Percentiles rank a stretch among this genome's conserved stretches.
phyloP scores from a whole-genome alignment of 2,113 vertebrate species.

The Sinocyclocheilus grahami region DNA sequence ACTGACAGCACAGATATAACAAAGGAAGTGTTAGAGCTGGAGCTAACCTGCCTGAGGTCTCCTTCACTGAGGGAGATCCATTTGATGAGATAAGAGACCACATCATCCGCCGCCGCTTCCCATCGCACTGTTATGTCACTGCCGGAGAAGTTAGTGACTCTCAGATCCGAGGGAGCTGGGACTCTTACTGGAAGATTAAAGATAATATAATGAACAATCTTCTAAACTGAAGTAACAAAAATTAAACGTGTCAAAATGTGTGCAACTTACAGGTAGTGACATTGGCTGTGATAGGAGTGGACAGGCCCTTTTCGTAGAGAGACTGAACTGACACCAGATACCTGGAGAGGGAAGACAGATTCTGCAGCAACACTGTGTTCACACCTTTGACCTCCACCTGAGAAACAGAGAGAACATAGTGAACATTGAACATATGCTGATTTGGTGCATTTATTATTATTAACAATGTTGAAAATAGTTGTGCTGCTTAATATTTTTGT shows the following conservation, averaged over 20 bases:
- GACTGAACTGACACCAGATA: constrained; percentile 84
- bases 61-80: constrained; percentile 87
- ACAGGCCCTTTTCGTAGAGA: constrained; percentile 77
- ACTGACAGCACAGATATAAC: not conserved
- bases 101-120: constrained; percentile 81
- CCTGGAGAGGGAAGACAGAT: constrained; percentile 85
- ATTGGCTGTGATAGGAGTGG: constrained; percentile 77
- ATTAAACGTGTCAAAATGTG: not conserved
- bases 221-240: not conserved
- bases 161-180: constrained; percentile 80
- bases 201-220: constrained; percentile 3
- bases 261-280: constrained; percentile 87
- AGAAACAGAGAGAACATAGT: not conserved
- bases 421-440: not conserved
- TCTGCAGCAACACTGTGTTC: constrained; percentile 78
- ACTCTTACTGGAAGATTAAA: constrained; percentile 79
- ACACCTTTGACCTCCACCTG: constrained; percentile 83
- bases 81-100: constrained; percentile 88
- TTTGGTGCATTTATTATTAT: not conserved
- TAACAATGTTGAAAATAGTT: too few species aligned
- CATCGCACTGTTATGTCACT: constrained; percentile 81
- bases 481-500: too few species aligned
- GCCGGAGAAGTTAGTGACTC: constrained; percentile 82
- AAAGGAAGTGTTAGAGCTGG: not conserved
- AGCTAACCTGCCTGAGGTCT: constrained; percentile 83